Evolutionary conservation across 2,113 vertebrate genomes (phyloP), one percentile per base, ranked within the genome.

Genomic region (Pelecanoides urinatrix): DNA sequence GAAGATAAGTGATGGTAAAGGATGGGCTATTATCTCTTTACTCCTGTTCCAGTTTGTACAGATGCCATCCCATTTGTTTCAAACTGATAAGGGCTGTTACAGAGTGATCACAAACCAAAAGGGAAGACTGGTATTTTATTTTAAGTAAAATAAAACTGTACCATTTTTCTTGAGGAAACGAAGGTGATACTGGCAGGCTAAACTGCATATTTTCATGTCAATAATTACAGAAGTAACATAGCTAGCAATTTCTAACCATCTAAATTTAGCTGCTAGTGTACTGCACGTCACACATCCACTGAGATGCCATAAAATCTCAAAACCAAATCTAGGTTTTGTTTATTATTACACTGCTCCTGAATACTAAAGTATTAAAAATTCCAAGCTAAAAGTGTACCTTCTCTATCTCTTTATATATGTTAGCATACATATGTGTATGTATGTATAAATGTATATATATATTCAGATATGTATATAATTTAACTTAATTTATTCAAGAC

Each of bases 61-160:
- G 68, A 75, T 55, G 56, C 73, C 91, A 92, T 79, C 47, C 88
- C 81, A 56, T 88, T 93, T 94, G 34, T 76, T 90, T 90, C 66
- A 75, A 32, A 72, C 70, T 91, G 68, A 70, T 17, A 56, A 19
- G 22, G n/a, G 11, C 38, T 95, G 16, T 58, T 94, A 42, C 6
- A 88, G 61, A 92, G 73, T 72, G 76, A 67, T 88, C 76, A 95
- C 49, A 95, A 95, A 90, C 40, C 58, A 56, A 79, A 96, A 88
- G 16, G 19, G 75, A 91, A 67, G 40, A 55, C 7, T 82, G 34
- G 4, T 29, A 30, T 78, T 96, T 92, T 74, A 73, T 80, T 92
- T 93, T 87, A 82, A 59, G 42, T 80, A 83, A 82, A 91, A 82
- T 52, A 70, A 77, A 29, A 49, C 4, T 49, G 44, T 36, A 50